Evolutionary conservation across 2,113 vertebrate genomes (phyloP).

Genomic region (Nettapus auritus): DNA sequence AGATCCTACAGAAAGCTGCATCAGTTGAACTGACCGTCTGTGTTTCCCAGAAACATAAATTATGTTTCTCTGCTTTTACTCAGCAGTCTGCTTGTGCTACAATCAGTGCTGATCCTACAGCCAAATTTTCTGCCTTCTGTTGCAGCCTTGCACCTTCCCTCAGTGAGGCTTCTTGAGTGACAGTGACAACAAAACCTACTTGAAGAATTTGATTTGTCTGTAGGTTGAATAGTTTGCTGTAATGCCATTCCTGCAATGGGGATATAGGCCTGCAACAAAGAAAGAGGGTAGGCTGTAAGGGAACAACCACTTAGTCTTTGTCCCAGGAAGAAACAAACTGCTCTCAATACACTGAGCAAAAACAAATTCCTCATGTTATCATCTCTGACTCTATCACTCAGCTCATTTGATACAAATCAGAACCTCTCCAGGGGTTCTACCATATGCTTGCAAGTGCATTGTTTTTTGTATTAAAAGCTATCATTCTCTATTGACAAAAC

Average conservation of each 20-base stretch:
- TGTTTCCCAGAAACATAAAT: neutral
- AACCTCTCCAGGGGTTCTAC: constrained; percentile 1
- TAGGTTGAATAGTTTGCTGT: neutral
- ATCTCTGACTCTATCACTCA: neutral
- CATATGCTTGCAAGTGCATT: neutral
- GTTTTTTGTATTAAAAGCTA: neutral
- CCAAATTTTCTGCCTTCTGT: neutral
- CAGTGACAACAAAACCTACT: neutral
- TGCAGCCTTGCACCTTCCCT: neutral
- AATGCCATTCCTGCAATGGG: neutral
- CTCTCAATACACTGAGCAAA: neutral
- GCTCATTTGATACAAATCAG: constrained; percentile 39
- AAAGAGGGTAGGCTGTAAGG: neutral
- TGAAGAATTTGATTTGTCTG: neutral
- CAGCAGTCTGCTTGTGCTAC: neutral
- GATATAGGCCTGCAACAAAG: neutral
- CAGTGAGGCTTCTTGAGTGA: neutral
- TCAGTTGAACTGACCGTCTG: neutral
- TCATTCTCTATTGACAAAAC: constrained; percentile 32
- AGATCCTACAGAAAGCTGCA: neutral
- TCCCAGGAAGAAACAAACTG: neutral
- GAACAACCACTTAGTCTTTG: neutral
- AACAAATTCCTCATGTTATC: neutral
- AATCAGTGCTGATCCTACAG: neutral
- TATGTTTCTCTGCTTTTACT: neutral